Base-by-base conservation (phyloP, 2,113 vertebrate genomes). In the Casuarius casuarius region DNA sequence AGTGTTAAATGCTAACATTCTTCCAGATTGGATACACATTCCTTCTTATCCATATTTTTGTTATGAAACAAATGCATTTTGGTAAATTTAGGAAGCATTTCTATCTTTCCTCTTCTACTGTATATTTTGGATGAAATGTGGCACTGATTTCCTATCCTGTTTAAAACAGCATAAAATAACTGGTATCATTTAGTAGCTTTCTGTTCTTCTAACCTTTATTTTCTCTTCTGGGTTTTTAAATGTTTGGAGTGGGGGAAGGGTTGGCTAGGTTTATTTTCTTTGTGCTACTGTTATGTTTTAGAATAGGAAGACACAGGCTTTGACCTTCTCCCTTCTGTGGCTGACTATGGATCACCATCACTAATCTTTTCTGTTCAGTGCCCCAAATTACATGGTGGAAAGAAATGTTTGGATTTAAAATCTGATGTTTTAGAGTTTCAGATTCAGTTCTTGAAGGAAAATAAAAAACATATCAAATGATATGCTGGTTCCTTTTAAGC, bases 1-100 rank as follows among this genome's bases (percentile, higher is more conserved):
- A 91, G 95, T 95, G 92, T 94, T 95, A 96, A 94, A 95, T 63
- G 82, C 56, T 96, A 94, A 90, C 92, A 89, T 95, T 94, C 92
- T 94, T 97, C 77, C 94, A 92, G 84, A 94, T 91, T 96, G 90
- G 92, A 88, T 93, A 85, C 0, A 21, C 91, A 94, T 95, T 96
- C 92, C 89, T 90, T 78, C 35, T 87, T 87, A 82, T 79, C 95
- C 85, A 95, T 92, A 93, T 94, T 97, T 97, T 86, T 94, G 85
- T 94, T 93, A 93, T 86, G 85, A 97, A 96, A 95, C 76, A 95
- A 96, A 93, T 68, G 48, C 75, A 84, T 96, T 96, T 97, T 70
- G 73, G 82, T 93, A 93, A 88, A 92, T 90, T 92, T 96, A 90
- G 68, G 65, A 92, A 81, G 28, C 65, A 29, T 91, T 94, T 92